These are phyloP conservation scores for Papilio gigon DNA, from an alignment of 2,888 invertebrate genomes.

Conservation along the genomic window DNA sequence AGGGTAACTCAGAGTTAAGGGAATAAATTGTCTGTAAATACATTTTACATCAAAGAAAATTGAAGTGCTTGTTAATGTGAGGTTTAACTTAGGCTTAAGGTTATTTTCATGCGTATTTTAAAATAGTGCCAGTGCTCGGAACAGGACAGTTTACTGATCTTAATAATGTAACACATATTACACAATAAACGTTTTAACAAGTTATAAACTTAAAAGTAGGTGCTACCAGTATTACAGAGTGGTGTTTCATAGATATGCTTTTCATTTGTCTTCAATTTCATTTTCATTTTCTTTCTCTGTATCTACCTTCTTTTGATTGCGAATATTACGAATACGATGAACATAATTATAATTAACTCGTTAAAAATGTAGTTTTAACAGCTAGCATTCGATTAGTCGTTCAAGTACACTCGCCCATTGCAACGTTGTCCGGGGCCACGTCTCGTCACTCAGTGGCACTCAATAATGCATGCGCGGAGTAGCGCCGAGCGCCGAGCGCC, in stretches of 20 bases:
- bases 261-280: too few species aligned
- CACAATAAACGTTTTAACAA: too few species aligned
- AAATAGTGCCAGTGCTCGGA: too few species aligned
- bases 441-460: slow-evolving; percentile 79
- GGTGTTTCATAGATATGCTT: too few species aligned
- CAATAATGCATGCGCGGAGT: slow-evolving; percentile 74
- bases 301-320: too few species aligned
- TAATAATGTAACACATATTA: neutral
- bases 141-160: neutral
- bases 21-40: neutral
- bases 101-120: too few species aligned
- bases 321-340: too few species aligned
- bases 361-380: too few species aligned
- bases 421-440: slow-evolving; percentile 55
- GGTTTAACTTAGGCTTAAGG: neutral
- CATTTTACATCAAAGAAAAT: neutral
- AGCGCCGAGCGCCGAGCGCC: slow-evolving; percentile 41
- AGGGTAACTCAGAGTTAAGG: slow-evolving; percentile 9
- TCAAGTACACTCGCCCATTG: slow-evolving; percentile 48
- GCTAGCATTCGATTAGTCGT: neutral
- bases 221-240: too few species aligned
- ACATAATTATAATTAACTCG: too few species aligned
- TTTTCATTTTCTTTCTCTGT: too few species aligned
- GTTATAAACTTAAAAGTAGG: too few species aligned
- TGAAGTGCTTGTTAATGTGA: neutral